Conservation (phyloP, 2,888 invertebrate species). For the Eucera pruinosa region DNA sequence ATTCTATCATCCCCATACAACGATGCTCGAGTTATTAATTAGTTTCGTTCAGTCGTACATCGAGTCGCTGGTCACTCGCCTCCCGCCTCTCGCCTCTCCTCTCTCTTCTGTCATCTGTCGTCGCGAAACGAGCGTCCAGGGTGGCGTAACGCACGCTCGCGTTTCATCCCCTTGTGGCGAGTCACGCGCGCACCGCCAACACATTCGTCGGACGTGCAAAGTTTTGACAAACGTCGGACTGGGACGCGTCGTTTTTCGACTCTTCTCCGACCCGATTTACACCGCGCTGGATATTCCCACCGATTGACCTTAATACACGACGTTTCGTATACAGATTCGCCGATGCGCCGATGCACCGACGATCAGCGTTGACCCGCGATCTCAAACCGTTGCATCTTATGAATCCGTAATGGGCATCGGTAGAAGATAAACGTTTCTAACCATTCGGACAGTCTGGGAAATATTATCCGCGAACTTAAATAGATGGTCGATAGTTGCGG, state of each 20-base stretch:
- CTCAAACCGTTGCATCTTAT: slow-evolving; percentile 51
- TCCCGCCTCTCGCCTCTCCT: too few species aligned
- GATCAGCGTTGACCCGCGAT: slow-evolving; percentile 58
- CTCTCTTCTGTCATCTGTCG: too few species aligned
- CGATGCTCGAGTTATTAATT: slow-evolving; percentile 40
- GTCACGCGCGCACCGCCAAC: background rate
- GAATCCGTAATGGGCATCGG: slow-evolving; percentile 39
- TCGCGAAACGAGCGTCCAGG: too few species aligned
- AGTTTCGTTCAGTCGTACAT: slow-evolving; percentile 2
- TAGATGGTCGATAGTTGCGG: background rate
- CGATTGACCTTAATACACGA: slow-evolving; percentile 66
- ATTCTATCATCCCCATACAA: slow-evolving; percentile 37
- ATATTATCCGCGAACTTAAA: slow-evolving; percentile 27
- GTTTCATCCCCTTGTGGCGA: background rate
- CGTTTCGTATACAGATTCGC: slow-evolving; percentile 41
- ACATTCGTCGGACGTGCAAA: too few species aligned
- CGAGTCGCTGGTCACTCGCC: background rate
- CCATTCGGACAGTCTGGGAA: slow-evolving; percentile 34
- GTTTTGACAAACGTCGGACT: background rate
- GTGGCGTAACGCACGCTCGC: background rate
- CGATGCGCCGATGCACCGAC: slow-evolving; percentile 40
- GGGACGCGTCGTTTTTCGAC: slow-evolving; percentile 8
- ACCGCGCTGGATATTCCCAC: slow-evolving; percentile 56
- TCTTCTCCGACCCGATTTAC: slow-evolving; percentile 41
- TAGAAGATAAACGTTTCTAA: slow-evolving; percentile 31